phyloP scores from a whole-genome alignment of 2,113 vertebrate species.

The Bucco capensis region DNA sequence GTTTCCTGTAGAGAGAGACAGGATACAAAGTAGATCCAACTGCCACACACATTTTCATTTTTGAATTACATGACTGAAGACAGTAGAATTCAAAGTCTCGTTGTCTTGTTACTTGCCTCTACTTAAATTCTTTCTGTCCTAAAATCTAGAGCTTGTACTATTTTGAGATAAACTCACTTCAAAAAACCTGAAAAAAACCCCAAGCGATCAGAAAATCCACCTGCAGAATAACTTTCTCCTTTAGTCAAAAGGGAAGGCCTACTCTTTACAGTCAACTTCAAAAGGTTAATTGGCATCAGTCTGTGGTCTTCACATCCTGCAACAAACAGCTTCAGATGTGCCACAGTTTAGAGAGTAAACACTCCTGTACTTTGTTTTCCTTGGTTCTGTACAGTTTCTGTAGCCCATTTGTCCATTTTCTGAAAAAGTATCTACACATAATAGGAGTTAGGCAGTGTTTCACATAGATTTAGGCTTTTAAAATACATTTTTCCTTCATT shows the following conservation, averaged over 20 bases:
- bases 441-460: neutral
- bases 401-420: accelerated
- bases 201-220: neutral
- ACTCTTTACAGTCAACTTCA: neutral
- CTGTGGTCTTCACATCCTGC: neutral
- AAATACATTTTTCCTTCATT: neutral
- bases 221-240: neutral
- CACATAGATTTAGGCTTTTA: neutral
- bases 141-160: neutral
- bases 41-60: neutral
- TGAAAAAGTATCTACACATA: no score
- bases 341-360: accelerated
- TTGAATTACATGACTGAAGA: neutral
- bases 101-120: neutral
- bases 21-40: neutral
- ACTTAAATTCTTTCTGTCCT: neutral
- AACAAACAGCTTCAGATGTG: no score
- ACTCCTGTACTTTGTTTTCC: accelerated
- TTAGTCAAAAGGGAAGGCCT: neutral
- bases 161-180: neutral
- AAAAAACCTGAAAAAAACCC: neutral
- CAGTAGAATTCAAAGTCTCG: neutral
- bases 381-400: neutral
- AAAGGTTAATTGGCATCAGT: neutral
- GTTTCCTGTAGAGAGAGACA: neutral